These are phyloP conservation scores for Lepidonotus clava DNA, from an alignment of 2,888 invertebrate genomes.

Conservation along the genomic window DNA sequence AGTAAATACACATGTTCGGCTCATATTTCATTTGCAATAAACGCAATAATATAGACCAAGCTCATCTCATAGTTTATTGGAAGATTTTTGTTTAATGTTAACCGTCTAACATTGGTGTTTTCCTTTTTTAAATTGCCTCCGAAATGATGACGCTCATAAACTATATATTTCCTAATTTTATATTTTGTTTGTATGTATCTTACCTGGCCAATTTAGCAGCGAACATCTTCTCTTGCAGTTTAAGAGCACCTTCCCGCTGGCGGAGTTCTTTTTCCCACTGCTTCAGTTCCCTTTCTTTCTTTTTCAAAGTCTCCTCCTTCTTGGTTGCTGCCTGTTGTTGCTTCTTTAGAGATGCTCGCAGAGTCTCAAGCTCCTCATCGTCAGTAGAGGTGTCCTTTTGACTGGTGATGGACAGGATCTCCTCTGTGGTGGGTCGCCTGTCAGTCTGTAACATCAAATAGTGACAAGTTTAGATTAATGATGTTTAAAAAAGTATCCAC, in stretches of 20 bases:
- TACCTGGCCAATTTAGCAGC: too few relatives aligned
- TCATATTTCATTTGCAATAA: too few relatives aligned
- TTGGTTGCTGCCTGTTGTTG: neutral
- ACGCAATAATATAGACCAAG: too few relatives aligned
- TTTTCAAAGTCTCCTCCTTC: conserved; percentile 21
- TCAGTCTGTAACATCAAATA: neutral
- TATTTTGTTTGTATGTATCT: too few relatives aligned
- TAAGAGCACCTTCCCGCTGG: neutral
- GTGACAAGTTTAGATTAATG: neutral
- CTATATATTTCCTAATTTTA: too few relatives aligned
- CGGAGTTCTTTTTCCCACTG: conserved; percentile 14
- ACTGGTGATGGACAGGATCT: neutral
- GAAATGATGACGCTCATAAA: too few relatives aligned
- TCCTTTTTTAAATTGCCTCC: too few relatives aligned
- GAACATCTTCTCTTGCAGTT: neutral
- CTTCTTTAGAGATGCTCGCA: neutral
- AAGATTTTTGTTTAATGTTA: too few relatives aligned
- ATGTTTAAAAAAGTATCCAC: too few relatives aligned
- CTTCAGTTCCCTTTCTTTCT: neutral
- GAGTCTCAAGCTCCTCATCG: neutral
- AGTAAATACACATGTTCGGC: too few relatives aligned
- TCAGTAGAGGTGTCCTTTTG: neutral
- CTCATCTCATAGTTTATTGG: too few relatives aligned
- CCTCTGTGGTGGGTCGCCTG: neutral
- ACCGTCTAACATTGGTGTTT: too few relatives aligned